phyloP scores from a whole-genome alignment of 2,797 vertebrate genomes.

The Chaetodon trifasciatus region DNA sequence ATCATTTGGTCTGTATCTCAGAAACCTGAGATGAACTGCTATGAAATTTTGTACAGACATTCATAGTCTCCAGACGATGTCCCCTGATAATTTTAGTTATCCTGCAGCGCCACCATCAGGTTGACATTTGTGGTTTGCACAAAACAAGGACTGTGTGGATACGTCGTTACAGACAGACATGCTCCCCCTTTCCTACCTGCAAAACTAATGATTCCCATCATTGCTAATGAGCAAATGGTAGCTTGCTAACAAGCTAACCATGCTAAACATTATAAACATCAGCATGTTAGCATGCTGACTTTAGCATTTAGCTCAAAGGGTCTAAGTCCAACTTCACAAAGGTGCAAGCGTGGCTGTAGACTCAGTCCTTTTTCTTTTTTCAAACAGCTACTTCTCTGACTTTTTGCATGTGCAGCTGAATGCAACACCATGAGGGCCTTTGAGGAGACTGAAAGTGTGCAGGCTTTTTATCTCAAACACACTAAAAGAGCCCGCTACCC shows the following conservation, averaged over 20 bases:
- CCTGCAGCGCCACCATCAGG: neutral
- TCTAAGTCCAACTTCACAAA: neutral
- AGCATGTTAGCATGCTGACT: neutral
- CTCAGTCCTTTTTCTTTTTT: neutral
- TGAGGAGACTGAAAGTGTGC: neutral
- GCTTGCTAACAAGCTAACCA: neutral
- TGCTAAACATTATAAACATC: neutral
- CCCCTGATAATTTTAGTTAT: neutral
- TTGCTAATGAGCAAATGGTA: neutral
- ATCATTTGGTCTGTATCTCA: neutral
- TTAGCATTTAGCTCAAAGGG: neutral
- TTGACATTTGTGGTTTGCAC: neutral
- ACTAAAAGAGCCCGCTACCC: neutral
- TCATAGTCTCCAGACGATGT: too few species aligned
- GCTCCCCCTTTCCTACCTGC: too few species aligned
- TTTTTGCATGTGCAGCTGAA: too few species aligned
- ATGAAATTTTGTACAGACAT: neutral
- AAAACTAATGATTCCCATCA: neutral
- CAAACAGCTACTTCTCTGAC: neutral
- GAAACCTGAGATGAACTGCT: neutral
- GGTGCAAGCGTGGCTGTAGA: neutral
- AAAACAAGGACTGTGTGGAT: too few species aligned
- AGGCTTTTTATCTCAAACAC: neutral
- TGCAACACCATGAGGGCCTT: neutral
- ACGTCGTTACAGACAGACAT: too few species aligned